These are phyloP conservation scores for Temnothorax ravouxi DNA, from an alignment of 2,888 invertebrate species.

Conservation along the genomic window DNA sequence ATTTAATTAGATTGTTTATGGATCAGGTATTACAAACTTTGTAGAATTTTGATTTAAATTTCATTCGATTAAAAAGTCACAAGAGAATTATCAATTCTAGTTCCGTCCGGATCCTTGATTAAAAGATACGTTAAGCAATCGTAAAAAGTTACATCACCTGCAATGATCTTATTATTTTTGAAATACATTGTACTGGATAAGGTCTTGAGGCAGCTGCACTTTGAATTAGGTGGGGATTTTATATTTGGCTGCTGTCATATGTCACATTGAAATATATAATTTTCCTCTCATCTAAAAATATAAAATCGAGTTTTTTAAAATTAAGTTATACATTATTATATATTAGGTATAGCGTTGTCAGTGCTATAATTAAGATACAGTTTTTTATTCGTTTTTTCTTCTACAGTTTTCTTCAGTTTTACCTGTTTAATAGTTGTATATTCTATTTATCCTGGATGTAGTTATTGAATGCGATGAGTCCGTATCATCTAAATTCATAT, in stretches of 20 bases:
- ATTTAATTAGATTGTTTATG: not conserved
- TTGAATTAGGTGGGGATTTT: too few relatives aligned
- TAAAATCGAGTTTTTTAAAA: not conserved
- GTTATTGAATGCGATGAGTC: not conserved
- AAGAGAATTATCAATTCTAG: not conserved
- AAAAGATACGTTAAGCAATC: not conserved
- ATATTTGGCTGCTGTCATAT: not conserved
- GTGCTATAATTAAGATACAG: not conserved
- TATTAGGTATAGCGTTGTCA: not conserved
- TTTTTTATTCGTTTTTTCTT: not conserved
- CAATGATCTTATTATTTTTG: not conserved
- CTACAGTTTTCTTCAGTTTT: not conserved
- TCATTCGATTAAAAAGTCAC: not conserved
- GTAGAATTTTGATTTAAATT: not conserved
- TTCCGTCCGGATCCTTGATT: not conserved
- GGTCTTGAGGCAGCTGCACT: too few relatives aligned
- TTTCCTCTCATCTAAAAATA: conserved; percentile 3
- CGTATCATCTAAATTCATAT: not conserved
- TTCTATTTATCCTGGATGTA: not conserved
- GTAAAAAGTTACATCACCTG: not conserved
- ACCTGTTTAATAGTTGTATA: not conserved
- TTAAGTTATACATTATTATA: not conserved
- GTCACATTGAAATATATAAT: not conserved
- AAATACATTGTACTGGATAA: too few relatives aligned
- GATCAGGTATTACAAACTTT: not conserved